These are phyloP conservation scores for Fissipunctia ypsillon DNA, from an alignment of 2,888 invertebrate genomes.

Conservation along the genomic window DNA sequence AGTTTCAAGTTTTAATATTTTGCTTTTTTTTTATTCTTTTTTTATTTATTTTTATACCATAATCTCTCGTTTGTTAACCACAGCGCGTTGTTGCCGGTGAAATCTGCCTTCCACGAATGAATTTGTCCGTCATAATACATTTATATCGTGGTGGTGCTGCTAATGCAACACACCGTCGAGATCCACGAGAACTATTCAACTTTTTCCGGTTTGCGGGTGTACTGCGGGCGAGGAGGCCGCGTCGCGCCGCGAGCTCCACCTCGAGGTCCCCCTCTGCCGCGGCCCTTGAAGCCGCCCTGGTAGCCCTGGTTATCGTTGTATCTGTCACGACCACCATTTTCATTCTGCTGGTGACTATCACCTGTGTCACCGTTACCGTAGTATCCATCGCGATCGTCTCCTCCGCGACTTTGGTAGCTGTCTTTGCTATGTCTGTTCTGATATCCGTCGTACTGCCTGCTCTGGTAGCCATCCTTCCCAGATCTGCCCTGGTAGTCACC, in stretches of 20 bases:
- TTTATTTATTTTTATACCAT: conserved; percentile 88
- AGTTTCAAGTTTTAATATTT: conserved; percentile 90
- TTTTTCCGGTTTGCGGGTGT: conserved; percentile 84
- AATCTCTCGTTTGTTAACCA: conserved; percentile 91
- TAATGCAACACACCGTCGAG: conserved; percentile 66
- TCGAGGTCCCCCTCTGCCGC: conserved; percentile 87
- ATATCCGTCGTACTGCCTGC: conserved; percentile 82
- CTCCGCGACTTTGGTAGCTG: conserved; percentile 76
- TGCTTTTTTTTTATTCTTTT: conserved; percentile 90
- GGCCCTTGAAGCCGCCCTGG: conserved; percentile 90
- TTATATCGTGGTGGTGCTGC: conserved; percentile 69
- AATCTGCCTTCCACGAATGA: conserved; percentile 92
- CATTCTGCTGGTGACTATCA: conserved; percentile 85
- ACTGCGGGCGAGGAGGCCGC: conserved; percentile 78
- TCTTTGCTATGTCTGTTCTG: conserved; percentile 82
- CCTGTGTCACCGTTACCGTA: conserved; percentile 85
- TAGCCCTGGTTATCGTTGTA: conserved; percentile 88
- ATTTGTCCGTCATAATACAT: conserved; percentile 83
- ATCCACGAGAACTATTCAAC: conserved; percentile 76
- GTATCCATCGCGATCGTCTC: conserved; percentile 77
- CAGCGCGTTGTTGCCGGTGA: conserved; percentile 92
- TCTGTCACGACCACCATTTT: conserved; percentile 88
- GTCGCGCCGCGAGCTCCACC: conserved; percentile 74
- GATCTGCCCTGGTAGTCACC: conserved; percentile 80
- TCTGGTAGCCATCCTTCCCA: conserved; percentile 82